Conservation (phyloP, 2,888 invertebrate species). For the Thecocarcelia acutangulata region DNA sequence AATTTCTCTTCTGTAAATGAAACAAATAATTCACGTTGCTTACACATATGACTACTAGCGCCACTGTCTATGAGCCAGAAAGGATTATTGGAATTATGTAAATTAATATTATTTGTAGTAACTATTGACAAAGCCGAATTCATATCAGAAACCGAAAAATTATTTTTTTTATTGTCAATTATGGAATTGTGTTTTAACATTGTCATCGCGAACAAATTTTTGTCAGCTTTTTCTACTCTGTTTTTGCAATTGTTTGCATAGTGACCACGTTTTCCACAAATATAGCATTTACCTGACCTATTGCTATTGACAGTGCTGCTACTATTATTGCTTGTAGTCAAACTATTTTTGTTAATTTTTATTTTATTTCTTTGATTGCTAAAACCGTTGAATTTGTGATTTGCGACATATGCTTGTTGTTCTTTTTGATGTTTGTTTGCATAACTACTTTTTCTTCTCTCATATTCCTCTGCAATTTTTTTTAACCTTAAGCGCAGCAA, state of each 20-base stretch:
- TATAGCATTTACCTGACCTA: neutral
- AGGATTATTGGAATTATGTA: neutral
- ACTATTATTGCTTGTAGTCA: neutral
- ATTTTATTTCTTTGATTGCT: neutral
- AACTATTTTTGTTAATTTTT: neutral
- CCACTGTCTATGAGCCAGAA: slow-evolving; percentile 58
- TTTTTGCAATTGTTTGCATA: neutral
- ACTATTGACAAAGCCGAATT: neutral
- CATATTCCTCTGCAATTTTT: neutral
- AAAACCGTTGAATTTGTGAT: too few species aligned
- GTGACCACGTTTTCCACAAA: neutral
- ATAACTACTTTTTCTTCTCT: neutral
- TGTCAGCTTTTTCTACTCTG: neutral
- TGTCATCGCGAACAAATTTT: neutral
- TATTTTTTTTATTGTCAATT: neutral
- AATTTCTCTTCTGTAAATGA: slow-evolving; percentile 50
- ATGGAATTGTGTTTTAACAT: neutral
- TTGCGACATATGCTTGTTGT: too few species aligned
- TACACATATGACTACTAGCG: slow-evolving; percentile 52
- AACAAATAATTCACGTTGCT: slow-evolving; percentile 43
- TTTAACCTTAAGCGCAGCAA: neutral
- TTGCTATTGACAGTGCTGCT: neutral
- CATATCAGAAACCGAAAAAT: neutral
- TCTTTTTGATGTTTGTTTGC: neutral
- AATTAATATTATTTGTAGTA: neutral